A percentile compares a stretch with the other conserved stretches of the same genome.
These are phyloP conservation scores for Molossus molossus DNA, from an alignment of 2,797 vertebrate genomes.

Conservation along the genomic window DNA sequence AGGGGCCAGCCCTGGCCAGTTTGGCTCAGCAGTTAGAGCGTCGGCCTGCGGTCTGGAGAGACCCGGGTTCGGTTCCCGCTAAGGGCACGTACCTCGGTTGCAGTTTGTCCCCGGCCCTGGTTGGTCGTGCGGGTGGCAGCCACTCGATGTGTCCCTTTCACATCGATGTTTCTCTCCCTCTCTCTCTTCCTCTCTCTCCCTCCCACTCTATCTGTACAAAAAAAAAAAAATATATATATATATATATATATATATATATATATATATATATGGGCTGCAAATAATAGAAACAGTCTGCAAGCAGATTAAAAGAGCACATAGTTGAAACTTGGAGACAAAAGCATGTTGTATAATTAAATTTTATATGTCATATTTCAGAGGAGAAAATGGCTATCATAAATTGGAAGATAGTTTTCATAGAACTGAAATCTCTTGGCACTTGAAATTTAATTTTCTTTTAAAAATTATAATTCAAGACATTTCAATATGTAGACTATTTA, in stretches of 20 bases:
- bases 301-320: neutral
- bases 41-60: no score
- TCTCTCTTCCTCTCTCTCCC: no score
- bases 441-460: conserved; percentile 59
- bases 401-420: neutral
- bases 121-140: no score
- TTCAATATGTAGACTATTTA: conserved; percentile 54
- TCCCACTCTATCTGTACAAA: no score
- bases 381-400: conserved; percentile 43
- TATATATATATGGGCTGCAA: neutral
- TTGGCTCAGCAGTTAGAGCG: no score
- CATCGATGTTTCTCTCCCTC: no score
- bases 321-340: conserved; percentile 50
- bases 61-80: no score
- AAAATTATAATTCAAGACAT: conserved; percentile 29
- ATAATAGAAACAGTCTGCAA: conserved; percentile 16
- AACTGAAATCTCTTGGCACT: neutral
- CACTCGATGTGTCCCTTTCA: no score
- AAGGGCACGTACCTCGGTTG: no score
- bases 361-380: conserved; percentile 17
- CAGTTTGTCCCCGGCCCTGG: no score
- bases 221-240: no score
- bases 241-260: no score
- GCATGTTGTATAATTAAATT: neutral
- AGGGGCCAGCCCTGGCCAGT: neutral